Evolutionary conservation across 2,888 invertebrate species (phyloP), one percentile per base, ranked within the genome.

Genomic region (Acrocyrtus sp.): DNA sequence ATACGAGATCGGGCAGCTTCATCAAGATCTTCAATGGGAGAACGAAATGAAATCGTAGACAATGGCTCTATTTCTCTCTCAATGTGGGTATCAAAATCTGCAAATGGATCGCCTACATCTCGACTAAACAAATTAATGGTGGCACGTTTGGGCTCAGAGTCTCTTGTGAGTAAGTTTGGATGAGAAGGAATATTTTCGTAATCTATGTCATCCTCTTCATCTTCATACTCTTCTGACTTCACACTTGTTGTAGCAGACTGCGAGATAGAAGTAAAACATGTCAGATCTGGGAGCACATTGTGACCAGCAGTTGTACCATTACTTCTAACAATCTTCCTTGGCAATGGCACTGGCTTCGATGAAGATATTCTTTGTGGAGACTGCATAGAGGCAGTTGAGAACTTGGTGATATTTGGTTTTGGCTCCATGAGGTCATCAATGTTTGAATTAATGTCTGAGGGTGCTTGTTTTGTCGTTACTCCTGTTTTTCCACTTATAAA

Each of bases 121-220:
- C 77, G 61, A 41, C 65, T 65, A 48, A 80, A 80, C 17, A 80
- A 27, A 51, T 79, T 80, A 10, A 80, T 76, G 39, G 80, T 80
- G 8, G 34, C 70, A 1, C 78, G 51, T 43, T 78, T 78, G 0
- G 53, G 39, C 15, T 68, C 62, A 1, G 22, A 22, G 17, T 62
- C 72, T 39, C 62, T 66, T 17, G 41, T 45, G 8, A 26, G 43
- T 2, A 72, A 21, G 41, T 58, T 63, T 17, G 72, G 65, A n/a
- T 19, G 47, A 8, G 54, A 61, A 1, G 67, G 67, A n/a, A 72
- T 61, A 43, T 34, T 67, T 17, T 54, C 66, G 56, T 54, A 67
- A 50, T 67, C 60, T 3, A 66, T 56, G 41, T 66, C 72, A 43
- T 62, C 72, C 24, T 73, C 73, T 10, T 72, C 63, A 53, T 74